Base-by-base conservation (phyloP, 2,888 invertebrate genomes). In the Sisyra terminalis region DNA sequence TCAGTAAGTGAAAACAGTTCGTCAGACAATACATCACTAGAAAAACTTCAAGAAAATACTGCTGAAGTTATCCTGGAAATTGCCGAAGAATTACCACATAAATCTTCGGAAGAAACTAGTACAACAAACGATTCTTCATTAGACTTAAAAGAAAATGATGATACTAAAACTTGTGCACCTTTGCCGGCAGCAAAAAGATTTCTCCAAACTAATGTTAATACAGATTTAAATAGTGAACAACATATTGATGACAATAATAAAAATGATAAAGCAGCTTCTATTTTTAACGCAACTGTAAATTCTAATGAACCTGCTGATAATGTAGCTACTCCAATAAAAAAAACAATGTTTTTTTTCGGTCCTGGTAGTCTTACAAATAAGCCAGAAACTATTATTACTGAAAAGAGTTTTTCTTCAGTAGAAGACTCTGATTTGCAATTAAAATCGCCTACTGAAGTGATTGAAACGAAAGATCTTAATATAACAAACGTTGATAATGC, bases 271-370 rank as follows among this genome's bases (percentile, higher is more conserved):
- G 7, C 13, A 34, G 8, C 4, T 14, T 7, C 13, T 34, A 11
- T 34, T 7, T 15, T 34, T 34, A 34, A 34, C 15, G 34, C 8
- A 34, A 14, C 34, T 34, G 3, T 32, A 32, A n/a, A 13, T n/a
- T 34, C 34, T 34, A 18, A 37, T 5, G 29, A 43, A 40, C 15
- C 29, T 17, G n/a, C 13, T 17, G 18, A 17, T 13, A 42, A 14
- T 10, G 18, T 9, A 16, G 40, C 14, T n/a, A 18, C 24, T 40
- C 16, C 43, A 32, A 41, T 48, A 18, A 18, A 38, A 2, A 38
- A 38, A 38, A 54, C 59, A 2, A 58, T 57, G 10, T 65, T 67
- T 50, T 67, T 67, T 49, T 66, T 68, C 48, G 67, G 66, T 34
- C 65, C 66, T 0, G 64, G 63, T 11, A 64, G 65, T 47, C 53